Base-by-base conservation (phyloP, 2,888 invertebrate genomes). In the Buathra laborator region DNA sequence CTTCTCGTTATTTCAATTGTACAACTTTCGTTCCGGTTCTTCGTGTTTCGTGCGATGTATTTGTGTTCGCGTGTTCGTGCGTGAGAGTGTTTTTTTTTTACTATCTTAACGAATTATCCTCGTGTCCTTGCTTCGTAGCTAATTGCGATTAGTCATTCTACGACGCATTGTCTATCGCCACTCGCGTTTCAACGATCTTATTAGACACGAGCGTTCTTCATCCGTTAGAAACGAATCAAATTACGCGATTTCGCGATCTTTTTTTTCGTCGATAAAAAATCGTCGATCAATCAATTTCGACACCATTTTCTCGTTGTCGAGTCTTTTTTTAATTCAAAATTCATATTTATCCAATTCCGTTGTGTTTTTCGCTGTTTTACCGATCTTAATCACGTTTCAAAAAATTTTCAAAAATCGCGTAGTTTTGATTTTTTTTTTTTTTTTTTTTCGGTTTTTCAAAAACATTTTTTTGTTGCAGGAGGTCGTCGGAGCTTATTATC, bases 401-500 rank as follows among this genome's bases (percentile, higher is more conserved):
- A 24, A 24, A 1, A 1, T 3, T 24, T 24, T 3, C 0, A 24
- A 24, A 24, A 24, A 24, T 24, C 24, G 24, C 2, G 24, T 24
- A 24, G n/a, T n/a, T n/a, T n/a, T n/a, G n/a, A 24, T 24, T 24
- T 24, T 24, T 24, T 24, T 24, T 24, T 24, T 24, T 1, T 24
- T 24, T 10, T 19, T 53, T 3, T 10, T 53, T 2, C n/a, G n/a
- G n/a, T n/a, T 53, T 3, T 19, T 16, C 0, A 53, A n/a, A n/a
- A 29, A 44, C 24, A 44, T 83, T 78, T 48, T 44, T 46, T 72
- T 24, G 14, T 86, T 93, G 90, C 87, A 96, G 95, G 95, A 95
- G 89, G 94, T 95, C 71, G 94, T 95, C 81, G 96, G 96, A 72
- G 95, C 96, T 59, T 97, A 96, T 91, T 96, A 97, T 92, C 96